Evolutionary conservation across 1,140 invertebrate species (phyloP).

Genomic region (Drosophila pandora): DNA sequence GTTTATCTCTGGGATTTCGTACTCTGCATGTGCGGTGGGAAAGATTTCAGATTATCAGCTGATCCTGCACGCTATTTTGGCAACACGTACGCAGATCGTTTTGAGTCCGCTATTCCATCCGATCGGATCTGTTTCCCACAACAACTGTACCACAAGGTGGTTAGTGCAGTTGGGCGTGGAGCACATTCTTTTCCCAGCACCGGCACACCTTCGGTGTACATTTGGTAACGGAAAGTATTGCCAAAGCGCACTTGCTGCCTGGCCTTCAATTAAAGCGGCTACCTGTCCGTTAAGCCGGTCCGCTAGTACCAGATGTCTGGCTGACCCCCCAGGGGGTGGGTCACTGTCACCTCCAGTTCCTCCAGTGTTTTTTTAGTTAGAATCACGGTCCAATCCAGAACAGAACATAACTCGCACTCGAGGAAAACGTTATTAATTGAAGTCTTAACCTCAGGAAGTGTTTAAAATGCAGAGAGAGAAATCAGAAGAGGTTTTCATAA

Average conservation of each 20-base stretch:
- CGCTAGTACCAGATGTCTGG: constrained; percentile 58
- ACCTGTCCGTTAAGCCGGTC: constrained; percentile 62
- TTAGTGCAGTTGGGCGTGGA: background rate
- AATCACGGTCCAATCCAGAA: constrained; percentile 1
- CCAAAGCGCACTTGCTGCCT: constrained; percentile 51
- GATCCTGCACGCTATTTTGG: constrained; percentile 35
- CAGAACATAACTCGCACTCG: constrained; percentile 6
- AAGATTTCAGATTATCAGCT: constrained; percentile 19
- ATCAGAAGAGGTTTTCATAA: background rate
- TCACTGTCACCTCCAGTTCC: constrained; percentile 48
- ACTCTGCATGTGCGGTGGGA: constrained; percentile 24
- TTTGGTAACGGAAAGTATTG: constrained; percentile 55
- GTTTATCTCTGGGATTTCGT: constrained; percentile 35
- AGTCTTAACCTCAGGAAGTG: constrained; percentile 1
- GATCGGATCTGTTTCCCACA: constrained; percentile 30
- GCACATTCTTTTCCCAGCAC: constrained; percentile 37
- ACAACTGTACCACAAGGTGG: constrained; percentile 4
- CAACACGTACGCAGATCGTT: constrained; percentile 38
- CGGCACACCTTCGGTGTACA: constrained; percentile 26
- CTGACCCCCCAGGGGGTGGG: constrained; percentile 64
- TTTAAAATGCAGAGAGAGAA: background rate
- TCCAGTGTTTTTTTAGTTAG: constrained; percentile 18
- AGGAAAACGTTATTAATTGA: constrained; percentile 11
- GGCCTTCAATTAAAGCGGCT: constrained; percentile 52
- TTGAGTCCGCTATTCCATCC: background rate